Evolutionary conservation across 30 jellyfish, hydroid and myxozoan species (phyloP).

Genomic region (Aurelia sp.): DNA sequence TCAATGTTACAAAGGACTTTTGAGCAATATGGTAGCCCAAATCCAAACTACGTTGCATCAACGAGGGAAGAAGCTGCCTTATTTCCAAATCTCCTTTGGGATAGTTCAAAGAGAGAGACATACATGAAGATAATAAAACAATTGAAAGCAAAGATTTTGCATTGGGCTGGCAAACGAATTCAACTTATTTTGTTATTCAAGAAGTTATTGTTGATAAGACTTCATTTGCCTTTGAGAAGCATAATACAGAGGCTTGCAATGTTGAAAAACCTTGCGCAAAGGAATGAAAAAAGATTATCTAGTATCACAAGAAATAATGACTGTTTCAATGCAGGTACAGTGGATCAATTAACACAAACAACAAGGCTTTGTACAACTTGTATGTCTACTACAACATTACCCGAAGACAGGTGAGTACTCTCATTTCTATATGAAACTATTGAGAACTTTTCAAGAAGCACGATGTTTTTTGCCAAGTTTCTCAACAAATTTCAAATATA

Average conservation of each 20-base stretch:
- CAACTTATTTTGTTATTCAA: background rate
- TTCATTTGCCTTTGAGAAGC: slow-evolving; percentile 19
- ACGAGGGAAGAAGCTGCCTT: slow-evolving; percentile 62
- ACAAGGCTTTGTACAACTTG: slow-evolving; percentile 25
- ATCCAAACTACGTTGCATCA: slow-evolving; percentile 64
- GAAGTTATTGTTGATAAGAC: slow-evolving; percentile 6
- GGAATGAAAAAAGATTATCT: background rate
- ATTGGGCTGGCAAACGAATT: slow-evolving; percentile 17
- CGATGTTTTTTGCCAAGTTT: no score
- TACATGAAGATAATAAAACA: slow-evolving; percentile 16
- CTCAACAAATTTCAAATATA: no score
- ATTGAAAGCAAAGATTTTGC: slow-evolving; percentile 8
- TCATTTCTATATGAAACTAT: no score
- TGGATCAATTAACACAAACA: background rate
- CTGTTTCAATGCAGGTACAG: slow-evolving; percentile 16
- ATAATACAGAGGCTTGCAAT: background rate
- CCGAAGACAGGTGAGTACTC: background rate
- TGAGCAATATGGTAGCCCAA: slow-evolving; percentile 4
- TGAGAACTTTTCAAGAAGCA: no score
- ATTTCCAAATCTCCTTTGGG: slow-evolving; percentile 59
- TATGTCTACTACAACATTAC: background rate
- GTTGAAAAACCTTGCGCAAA: background rate
- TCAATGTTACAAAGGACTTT: background rate
- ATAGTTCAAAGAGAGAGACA: background rate
- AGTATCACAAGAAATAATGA: background rate